Evolutionary conservation across 1,140 invertebrate species (phyloP).

Genomic region (Luehdorfia chinensis): DNA sequence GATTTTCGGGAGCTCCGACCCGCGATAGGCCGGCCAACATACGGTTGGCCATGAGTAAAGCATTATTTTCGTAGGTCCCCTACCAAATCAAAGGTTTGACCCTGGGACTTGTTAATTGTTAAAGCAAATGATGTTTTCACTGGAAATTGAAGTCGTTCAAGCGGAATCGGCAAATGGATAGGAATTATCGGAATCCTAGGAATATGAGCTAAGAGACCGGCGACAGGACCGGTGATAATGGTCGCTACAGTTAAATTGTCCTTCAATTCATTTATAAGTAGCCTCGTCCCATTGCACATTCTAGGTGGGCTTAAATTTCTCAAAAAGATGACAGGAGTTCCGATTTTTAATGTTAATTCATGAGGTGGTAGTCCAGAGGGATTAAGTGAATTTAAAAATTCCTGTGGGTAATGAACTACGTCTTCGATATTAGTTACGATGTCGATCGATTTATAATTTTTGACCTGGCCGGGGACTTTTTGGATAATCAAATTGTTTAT

Average conservation of each 20-base stretch:
- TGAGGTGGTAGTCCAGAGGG: slow-evolving; percentile 26
- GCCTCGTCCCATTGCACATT: slow-evolving; percentile 54
- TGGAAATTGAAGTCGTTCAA: slow-evolving; percentile 28
- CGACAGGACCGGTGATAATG: slow-evolving; percentile 34
- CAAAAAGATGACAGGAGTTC: slow-evolving; percentile 55
- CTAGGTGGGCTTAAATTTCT: slow-evolving; percentile 52
- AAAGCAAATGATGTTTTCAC: slow-evolving; percentile 24
- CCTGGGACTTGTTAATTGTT: slow-evolving; percentile 28
- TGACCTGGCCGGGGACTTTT: slow-evolving; percentile 17
- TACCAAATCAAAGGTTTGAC: slow-evolving; percentile 13
- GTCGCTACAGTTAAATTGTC: slow-evolving; percentile 51
- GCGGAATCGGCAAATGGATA: slow-evolving; percentile 30
- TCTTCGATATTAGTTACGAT: slow-evolving; percentile 29
- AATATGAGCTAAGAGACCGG: slow-evolving; percentile 34
- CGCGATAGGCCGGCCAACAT: no score
- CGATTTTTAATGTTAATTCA: slow-evolving; percentile 47
- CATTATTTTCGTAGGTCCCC: slow-evolving; percentile 22
- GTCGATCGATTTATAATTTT: slow-evolving; percentile 36
- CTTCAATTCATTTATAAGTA: slow-evolving; percentile 40
- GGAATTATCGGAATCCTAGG: slow-evolving; percentile 46
- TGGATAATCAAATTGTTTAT: slow-evolving; percentile 23
- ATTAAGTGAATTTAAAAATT: slow-evolving; percentile 19
- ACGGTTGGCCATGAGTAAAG: slow-evolving; percentile 27
- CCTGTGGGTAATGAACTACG: slow-evolving; percentile 29
- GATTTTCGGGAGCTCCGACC: no score